Conservation (phyloP, 2,888 invertebrate species). For the Tipula confusa region DNA sequence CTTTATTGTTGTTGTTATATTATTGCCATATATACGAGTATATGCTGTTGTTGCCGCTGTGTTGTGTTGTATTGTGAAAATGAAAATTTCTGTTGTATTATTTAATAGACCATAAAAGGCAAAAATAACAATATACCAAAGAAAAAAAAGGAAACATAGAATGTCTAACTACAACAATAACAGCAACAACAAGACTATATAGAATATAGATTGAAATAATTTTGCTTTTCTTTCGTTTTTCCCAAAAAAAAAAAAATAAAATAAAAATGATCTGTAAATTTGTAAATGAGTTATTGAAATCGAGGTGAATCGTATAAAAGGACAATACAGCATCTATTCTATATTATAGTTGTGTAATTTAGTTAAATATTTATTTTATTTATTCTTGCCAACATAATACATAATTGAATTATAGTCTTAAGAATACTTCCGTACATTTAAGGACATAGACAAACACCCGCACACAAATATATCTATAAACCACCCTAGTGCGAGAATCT, state of each 20-base stretch:
- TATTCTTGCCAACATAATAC: neutral
- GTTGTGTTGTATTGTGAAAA: constrained; percentile 1
- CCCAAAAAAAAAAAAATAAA: too few species aligned
- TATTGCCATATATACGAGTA: too few species aligned
- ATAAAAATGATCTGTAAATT: neutral
- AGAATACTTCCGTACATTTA: neutral
- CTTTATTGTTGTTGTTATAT: too few species aligned
- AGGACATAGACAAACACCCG: neutral
- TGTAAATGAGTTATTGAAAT: neutral
- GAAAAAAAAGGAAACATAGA: neutral
- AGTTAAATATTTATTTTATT: constrained; percentile 25
- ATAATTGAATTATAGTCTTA: constrained; percentile 12
- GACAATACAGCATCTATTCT: neutral
- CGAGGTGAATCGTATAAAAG: neutral
- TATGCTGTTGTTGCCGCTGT: neutral
- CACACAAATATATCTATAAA: too few species aligned
- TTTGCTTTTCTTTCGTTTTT: neutral
- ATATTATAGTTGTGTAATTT: neutral
- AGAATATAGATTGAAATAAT: neutral
- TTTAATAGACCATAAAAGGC: constrained; percentile 25
- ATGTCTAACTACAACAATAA: constrained; percentile 25
- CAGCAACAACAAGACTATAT: neutral
- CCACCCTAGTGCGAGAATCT: neutral
- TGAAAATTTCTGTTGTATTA: constrained; percentile 1
- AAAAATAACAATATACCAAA: neutral